Evolutionary conservation across 2,797 vertebrate genomes (phyloP).

Genomic region (Hypotaenidia okinawae): DNA sequence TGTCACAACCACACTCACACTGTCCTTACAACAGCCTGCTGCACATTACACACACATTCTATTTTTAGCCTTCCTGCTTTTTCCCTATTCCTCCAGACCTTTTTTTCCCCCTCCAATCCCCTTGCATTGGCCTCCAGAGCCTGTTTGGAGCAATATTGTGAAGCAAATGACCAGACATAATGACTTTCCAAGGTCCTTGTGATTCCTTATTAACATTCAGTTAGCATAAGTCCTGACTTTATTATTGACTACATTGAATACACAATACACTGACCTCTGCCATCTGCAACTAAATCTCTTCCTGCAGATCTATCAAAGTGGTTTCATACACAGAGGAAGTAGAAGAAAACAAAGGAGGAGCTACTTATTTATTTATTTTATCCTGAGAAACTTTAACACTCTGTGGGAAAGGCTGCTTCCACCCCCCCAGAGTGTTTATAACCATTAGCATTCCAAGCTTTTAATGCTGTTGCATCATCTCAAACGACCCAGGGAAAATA

Average conservation of each 20-base stretch:
- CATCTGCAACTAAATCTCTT: slow-evolving; percentile 97
- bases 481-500: not conserved
- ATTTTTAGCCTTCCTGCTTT: slow-evolving; percentile 43
- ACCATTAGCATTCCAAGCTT: not conserved
- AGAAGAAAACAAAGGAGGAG: slow-evolving; percentile 79
- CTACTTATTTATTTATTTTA: slow-evolving; percentile 76
- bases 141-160: slow-evolving; percentile 79
- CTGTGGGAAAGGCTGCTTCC: slow-evolving; percentile 5
- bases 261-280: slow-evolving; percentile 99
- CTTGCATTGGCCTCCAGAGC: slow-evolving; percentile 79
- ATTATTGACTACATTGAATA: slow-evolving; percentile 99
- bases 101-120: slow-evolving; percentile 50
- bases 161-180: slow-evolving; percentile 89
- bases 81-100: slow-evolving; percentile 60
- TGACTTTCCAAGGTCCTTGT: slow-evolving; percentile 98
- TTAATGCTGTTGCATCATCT: not conserved
- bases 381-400: slow-evolving; percentile 81
- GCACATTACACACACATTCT: slow-evolving; percentile 10
- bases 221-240: slow-evolving; percentile 97
- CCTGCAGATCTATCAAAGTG: slow-evolving; percentile 92
- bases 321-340: slow-evolving; percentile 87
- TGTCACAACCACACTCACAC: not conserved
- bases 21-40: not conserved
- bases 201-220: slow-evolving; percentile 96
- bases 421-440: not conserved